Evolutionary conservation across 2,113 vertebrate species (phyloP).

Genomic region (Casuarius casuarius): DNA sequence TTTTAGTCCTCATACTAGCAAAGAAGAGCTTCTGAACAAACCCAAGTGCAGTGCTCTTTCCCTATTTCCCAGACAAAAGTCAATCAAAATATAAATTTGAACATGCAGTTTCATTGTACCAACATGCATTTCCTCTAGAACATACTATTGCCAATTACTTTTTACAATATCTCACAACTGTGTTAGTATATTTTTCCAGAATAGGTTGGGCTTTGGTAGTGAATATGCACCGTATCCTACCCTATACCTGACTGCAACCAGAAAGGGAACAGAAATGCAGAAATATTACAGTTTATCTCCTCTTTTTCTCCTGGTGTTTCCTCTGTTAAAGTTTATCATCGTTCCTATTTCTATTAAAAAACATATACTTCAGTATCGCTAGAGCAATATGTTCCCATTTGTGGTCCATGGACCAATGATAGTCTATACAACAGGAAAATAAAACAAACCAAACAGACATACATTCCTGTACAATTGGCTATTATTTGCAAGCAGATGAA

Average conservation of each 20-base stretch:
- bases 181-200: not conserved
- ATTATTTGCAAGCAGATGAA: not conserved
- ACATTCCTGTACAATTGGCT: not conserved
- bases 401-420: not conserved
- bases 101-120: not conserved
- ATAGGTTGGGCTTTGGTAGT: not conserved
- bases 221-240: not conserved
- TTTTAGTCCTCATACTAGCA: not conserved
- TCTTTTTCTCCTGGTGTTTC: not conserved
- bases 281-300: not conserved
- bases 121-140: not conserved
- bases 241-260: not conserved
- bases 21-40: not conserved
- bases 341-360: not conserved
- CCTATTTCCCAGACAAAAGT: not conserved
- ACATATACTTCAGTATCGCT: not conserved
- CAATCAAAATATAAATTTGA: not conserved
- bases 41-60: not conserved
- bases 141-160: not conserved
- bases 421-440: not conserved
- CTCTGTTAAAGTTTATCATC: not conserved
- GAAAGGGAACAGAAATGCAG: not conserved
- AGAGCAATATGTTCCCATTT: not conserved
- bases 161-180: not conserved
- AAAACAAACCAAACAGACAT: accelerated